phyloP scores from a whole-genome alignment of 2,113 vertebrate species.

The Numenius arquata region DNA sequence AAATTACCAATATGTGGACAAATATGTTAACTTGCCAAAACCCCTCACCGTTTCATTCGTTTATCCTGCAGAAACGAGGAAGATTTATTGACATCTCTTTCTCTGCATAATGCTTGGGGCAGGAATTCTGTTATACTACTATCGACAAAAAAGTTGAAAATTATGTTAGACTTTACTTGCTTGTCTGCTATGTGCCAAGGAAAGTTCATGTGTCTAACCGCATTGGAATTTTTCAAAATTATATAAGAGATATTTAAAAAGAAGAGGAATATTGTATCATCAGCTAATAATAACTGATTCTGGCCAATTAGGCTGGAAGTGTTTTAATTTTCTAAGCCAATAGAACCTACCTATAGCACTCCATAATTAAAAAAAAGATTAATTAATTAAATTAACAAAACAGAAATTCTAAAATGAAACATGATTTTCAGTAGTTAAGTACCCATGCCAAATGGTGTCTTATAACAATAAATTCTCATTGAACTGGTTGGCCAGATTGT shows the following conservation, averaged over 20 bases:
- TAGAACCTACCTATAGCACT: not conserved
- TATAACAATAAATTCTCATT: not conserved
- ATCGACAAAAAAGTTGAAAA: not conserved
- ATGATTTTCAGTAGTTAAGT: not conserved
- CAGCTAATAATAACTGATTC: constrained; percentile 10
- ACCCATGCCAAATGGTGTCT: not conserved
- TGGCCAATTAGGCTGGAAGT: not conserved
- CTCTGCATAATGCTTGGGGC: not conserved
- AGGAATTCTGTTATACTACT: not conserved
- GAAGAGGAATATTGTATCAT: not conserved
- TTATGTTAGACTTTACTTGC: not conserved
- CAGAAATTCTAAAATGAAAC: not conserved
- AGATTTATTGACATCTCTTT: not conserved
- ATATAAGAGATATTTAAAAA: not conserved
- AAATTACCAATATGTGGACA: not conserved
- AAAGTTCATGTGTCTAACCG: not conserved
- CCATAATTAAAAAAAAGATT: not conserved
- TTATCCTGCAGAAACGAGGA: not conserved
- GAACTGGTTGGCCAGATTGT: not conserved
- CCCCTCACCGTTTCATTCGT: not conserved
- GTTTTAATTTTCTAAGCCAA: constrained; percentile 7
- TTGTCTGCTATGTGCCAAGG: not conserved
- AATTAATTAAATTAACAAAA: constrained; percentile 32
- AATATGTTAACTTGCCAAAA: not conserved
- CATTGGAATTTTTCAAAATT: not conserved